Conservation (phyloP, 2,113 vertebrate genomes). For the Blennius ocellaris region DNA sequence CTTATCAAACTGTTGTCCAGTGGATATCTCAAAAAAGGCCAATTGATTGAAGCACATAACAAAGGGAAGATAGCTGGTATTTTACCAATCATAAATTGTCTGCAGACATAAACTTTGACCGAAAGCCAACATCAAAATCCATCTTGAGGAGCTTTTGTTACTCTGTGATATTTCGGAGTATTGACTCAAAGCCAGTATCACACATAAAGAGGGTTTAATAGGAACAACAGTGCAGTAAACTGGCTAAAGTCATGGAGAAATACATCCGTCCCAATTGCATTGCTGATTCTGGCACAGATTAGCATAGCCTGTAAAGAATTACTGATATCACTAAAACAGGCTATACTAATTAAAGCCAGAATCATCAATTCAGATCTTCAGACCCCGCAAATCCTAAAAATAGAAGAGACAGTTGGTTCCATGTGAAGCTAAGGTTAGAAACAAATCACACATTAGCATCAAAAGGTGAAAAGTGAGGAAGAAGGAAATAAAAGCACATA, state of each 20-base stretch:
- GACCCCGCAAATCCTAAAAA: slow-evolving; percentile 62
- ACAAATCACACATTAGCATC: slow-evolving; percentile 55
- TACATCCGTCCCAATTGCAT: slow-evolving; percentile 77
- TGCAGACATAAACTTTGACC: slow-evolving; percentile 22
- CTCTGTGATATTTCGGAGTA: slow-evolving; percentile 30
- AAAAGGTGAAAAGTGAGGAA: slow-evolving; percentile 17
- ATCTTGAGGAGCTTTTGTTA: slow-evolving; percentile 12
- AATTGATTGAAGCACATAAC: slow-evolving; percentile 21
- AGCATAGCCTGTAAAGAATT: slow-evolving; percentile 91
- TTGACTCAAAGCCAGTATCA: slow-evolving; percentile 27
- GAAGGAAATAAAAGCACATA: slow-evolving; percentile 9
- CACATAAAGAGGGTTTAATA: slow-evolving; percentile 18
- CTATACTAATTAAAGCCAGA: slow-evolving; percentile 91
- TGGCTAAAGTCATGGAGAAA: slow-evolving; percentile 53
- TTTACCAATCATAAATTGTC: slow-evolving; percentile 33
- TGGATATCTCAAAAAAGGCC: slow-evolving; percentile 35
- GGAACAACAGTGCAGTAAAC: slow-evolving; percentile 31
- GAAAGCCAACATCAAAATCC: neutral
- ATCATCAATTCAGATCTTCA: slow-evolving; percentile 85
- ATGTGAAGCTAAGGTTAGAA: slow-evolving; percentile 53
- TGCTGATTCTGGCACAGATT: slow-evolving; percentile 89
- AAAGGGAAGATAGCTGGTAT: slow-evolving; percentile 11
- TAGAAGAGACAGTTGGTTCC: slow-evolving; percentile 37
- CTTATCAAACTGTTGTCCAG: slow-evolving; percentile 27
- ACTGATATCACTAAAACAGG: slow-evolving; percentile 88